Evolutionary conservation across 2,113 vertebrate species (phyloP).

Genomic region (Lepus americanus): DNA sequence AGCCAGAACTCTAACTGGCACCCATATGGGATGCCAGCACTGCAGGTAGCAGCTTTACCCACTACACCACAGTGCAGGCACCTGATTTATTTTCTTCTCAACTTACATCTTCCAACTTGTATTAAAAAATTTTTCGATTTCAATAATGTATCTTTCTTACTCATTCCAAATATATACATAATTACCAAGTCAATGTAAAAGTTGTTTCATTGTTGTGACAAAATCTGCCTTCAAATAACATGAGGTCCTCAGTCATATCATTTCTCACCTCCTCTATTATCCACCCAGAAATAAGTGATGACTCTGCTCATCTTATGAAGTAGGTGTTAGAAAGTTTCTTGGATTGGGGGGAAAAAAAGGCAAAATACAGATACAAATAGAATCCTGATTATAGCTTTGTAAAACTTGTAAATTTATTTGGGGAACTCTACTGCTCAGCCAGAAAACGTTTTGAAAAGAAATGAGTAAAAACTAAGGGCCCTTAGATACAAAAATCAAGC

Average conservation of each 20-base stretch:
- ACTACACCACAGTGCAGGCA: too few relatives aligned
- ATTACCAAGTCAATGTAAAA: background rate
- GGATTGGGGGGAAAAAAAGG: too few relatives aligned
- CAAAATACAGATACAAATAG: background rate
- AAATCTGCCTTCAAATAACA: background rate
- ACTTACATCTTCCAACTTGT: background rate
- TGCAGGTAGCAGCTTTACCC: too few relatives aligned
- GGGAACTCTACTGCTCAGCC: background rate
- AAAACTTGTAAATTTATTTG: background rate
- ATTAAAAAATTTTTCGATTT: constrained; percentile 39
- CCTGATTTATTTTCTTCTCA: background rate
- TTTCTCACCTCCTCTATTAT: background rate
- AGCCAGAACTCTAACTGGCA: too few relatives aligned
- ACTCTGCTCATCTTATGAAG: background rate
- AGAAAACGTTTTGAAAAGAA: background rate
- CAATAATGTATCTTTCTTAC: background rate
- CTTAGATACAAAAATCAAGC: constrained; percentile 26
- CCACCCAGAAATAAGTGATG: background rate
- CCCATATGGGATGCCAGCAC: too few relatives aligned
- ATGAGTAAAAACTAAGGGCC: background rate
- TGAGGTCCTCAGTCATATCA: background rate
- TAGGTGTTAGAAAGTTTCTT: background rate
- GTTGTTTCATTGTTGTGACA: background rate
- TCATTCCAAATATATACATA: background rate
- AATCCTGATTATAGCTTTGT: background rate